phyloP scores from a whole-genome alignment of 2,797 vertebrate genomes.

The Crypturellus tataupa region DNA sequence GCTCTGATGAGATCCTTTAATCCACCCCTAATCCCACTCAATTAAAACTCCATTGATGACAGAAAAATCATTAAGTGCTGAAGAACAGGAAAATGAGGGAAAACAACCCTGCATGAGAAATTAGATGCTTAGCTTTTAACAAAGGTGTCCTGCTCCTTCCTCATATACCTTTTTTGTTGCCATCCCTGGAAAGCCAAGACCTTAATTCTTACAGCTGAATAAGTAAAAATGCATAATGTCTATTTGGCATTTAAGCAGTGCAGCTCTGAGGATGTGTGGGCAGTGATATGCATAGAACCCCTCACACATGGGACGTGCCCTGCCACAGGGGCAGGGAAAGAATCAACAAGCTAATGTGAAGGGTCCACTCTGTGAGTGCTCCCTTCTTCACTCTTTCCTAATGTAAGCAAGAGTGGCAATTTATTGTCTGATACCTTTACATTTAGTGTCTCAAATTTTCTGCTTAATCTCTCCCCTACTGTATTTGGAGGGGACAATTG shows the following conservation, averaged over 20 bases:
- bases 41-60: slow-evolving; percentile 79
- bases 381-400: not conserved
- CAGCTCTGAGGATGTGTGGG: not conserved
- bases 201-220: not conserved
- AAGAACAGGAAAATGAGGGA: slow-evolving; percentile 74
- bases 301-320: not conserved
- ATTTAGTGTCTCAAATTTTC: not conserved
- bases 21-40: slow-evolving; percentile 79
- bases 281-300: not conserved
- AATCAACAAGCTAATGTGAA: not conserved
- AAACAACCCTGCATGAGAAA: slow-evolving; percentile 70
- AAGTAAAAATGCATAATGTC: not conserved
- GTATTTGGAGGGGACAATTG: rapidly evolving
- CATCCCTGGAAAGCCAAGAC: not conserved
- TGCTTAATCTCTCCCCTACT: not conserved
- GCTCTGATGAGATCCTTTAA: slow-evolving; percentile 80
- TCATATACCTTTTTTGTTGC: not conserved
- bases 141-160: slow-evolving; percentile 16
- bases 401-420: not conserved
- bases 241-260: not conserved
- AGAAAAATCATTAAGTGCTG: slow-evolving; percentile 75
- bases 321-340: not conserved
- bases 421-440: not conserved
- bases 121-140: slow-evolving; percentile 35
- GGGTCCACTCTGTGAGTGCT: not conserved